Percentiles rank a stretch among this genome's conserved stretches.
Conservation (phyloP, 2,888 invertebrate species). For the Aspidiotus destructor region DNA sequence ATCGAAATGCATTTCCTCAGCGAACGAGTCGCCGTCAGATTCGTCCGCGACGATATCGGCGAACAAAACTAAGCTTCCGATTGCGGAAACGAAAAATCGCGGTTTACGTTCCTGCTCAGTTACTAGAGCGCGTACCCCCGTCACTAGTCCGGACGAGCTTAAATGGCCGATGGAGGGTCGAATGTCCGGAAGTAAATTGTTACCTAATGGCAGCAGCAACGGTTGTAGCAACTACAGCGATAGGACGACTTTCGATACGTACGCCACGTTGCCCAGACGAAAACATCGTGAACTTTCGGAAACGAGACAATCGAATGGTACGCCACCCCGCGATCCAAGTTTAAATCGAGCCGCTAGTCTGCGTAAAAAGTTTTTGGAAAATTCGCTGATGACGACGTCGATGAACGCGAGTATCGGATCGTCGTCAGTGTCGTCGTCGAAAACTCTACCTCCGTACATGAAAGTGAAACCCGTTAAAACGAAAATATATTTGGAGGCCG, state of each 20-base stretch:
- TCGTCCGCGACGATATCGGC: not conserved
- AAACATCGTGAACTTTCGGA: slow-evolving; percentile 56
- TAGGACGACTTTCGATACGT: slow-evolving; percentile 54
- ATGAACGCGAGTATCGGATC: slow-evolving; percentile 23
- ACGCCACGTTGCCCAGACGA: slow-evolving; percentile 66
- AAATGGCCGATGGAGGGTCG: not conserved
- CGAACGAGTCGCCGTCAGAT: not conserved
- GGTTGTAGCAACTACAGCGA: slow-evolving; percentile 3
- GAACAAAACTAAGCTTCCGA: not conserved
- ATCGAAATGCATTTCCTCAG: slow-evolving; percentile 6
- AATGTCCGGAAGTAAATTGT: not conserved
- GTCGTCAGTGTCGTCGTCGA: slow-evolving; percentile 32
- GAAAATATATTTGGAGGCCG: slow-evolving; percentile 69
- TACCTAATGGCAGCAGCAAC: not conserved
- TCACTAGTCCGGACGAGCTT: slow-evolving; percentile 12
- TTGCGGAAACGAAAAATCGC: slow-evolving; percentile 1
- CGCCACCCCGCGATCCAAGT: slow-evolving; percentile 38
- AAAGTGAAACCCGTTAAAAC: slow-evolving; percentile 44
- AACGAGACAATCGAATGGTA: slow-evolving; percentile 24
- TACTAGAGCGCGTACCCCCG: slow-evolving; percentile 4
- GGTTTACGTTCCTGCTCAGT: slow-evolving; percentile 24
- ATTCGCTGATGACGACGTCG: slow-evolving; percentile 33
- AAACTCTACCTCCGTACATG: slow-evolving; percentile 36
- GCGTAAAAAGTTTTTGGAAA: slow-evolving; percentile 37
- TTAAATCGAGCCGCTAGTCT: slow-evolving; percentile 40